phyloP scores from a whole-genome alignment of 1,140 invertebrate species.

The Apolygus lucorum region DNA sequence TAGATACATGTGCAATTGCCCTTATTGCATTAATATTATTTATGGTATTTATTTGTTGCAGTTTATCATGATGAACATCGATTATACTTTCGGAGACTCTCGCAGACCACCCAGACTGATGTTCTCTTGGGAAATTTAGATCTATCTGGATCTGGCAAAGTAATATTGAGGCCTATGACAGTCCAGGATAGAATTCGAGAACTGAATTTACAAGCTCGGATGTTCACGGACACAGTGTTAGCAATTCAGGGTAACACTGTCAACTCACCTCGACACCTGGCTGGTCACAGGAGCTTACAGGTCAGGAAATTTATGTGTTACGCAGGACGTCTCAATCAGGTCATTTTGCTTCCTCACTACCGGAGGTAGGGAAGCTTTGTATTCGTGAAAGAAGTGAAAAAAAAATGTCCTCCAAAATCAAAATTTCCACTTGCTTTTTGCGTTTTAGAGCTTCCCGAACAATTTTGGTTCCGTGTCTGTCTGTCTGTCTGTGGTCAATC shows the following conservation, averaged over 20 bases:
- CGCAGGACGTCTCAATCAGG: too few species aligned
- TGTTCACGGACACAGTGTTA: constrained; percentile 46
- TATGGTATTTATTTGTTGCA: constrained; percentile 30
- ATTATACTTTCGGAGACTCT: constrained; percentile 42
- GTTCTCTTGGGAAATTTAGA: constrained; percentile 43
- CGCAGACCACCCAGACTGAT: constrained; percentile 47
- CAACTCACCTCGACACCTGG: constrained; percentile 35
- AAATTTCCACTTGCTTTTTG: too few species aligned
- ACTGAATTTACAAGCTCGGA: constrained; percentile 44
- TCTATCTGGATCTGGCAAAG: constrained; percentile 37
- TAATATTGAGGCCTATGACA: constrained; percentile 42
- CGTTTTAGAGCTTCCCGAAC: too few species aligned
- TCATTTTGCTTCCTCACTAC: too few species aligned
- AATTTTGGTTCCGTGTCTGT: too few species aligned
- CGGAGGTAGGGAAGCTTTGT: too few species aligned
- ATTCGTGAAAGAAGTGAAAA: too few species aligned
- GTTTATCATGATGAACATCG: constrained; percentile 39
- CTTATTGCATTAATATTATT: too few species aligned
- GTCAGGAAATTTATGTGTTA: too few species aligned
- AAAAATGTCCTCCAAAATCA: too few species aligned
- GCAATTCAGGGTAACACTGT: constrained; percentile 40
- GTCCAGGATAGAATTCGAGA: constrained; percentile 46
- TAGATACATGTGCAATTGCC: too few species aligned
- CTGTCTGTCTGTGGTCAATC: too few species aligned
- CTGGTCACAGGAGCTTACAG: constrained; percentile 42